These are phyloP conservation scores for Megaceryle torquata DNA, from an alignment of 2,113 vertebrate species.

Conservation along the genomic window DNA sequence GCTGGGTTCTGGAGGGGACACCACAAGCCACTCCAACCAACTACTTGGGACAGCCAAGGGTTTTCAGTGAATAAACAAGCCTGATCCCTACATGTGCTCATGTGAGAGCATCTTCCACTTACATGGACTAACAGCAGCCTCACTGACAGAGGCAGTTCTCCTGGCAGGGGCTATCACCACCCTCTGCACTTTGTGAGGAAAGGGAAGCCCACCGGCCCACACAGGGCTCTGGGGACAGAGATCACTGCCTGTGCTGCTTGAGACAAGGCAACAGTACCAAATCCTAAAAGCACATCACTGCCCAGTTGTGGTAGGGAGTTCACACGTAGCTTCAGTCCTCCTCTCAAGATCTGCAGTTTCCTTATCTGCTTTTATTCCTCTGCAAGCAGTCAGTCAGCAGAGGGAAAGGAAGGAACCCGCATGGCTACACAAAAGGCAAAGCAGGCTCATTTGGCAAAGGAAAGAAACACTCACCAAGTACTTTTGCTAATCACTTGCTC, in stretches of 20 bases:
- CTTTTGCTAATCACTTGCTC: constrained; percentile 6
- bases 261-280: background rate
- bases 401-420: background rate
- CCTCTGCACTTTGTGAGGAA: background rate
- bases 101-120: background rate
- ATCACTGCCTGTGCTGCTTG: background rate
- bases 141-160: background rate
- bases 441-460: constrained; percentile 29
- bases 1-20: background rate
- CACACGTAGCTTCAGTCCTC: background rate
- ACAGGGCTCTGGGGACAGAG: background rate
- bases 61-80: background rate
- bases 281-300: background rate
- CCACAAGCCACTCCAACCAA: background rate
- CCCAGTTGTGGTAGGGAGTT: background rate
- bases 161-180: background rate
- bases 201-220: background rate
- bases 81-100: background rate
- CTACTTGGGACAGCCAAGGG: background rate
- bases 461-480: constrained; percentile 28
- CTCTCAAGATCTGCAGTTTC: background rate
- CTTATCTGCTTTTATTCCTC: background rate
- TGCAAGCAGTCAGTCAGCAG: background rate
- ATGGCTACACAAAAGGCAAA: background rate
- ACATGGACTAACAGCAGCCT: background rate